These are phyloP conservation scores for Odontothrips loti DNA, from an alignment of 2,888 invertebrate genomes.

Conservation along the genomic window DNA sequence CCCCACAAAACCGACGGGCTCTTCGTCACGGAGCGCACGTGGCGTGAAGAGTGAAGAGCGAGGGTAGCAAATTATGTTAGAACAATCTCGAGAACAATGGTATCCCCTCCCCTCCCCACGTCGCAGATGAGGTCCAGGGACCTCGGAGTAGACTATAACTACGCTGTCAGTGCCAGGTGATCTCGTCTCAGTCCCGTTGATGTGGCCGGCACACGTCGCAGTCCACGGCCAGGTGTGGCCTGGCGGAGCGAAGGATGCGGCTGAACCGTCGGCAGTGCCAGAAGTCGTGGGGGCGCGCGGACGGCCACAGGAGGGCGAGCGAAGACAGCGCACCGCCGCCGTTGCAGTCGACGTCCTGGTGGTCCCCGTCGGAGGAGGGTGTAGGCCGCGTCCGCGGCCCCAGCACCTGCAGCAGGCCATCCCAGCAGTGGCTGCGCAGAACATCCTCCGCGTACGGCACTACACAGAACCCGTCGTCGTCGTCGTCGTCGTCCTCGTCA, in stretches of 20 bases:
- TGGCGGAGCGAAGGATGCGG: not conserved
- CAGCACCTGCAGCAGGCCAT: not conserved
- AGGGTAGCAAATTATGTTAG: no score
- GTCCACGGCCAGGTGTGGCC: not conserved
- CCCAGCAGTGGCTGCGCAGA: conserved; percentile 1
- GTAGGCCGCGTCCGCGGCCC: no score
- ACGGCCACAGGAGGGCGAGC: not conserved
- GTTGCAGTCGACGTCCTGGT: not conserved
- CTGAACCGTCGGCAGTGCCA: not conserved
- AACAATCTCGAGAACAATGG: no score
- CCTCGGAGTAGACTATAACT: no score
- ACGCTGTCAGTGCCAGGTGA: no score
- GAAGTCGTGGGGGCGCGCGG: not conserved
- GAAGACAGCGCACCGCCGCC: not conserved
- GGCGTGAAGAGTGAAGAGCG: no score
- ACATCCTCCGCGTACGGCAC: not conserved
- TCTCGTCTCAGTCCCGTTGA: no score
- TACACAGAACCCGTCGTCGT: not conserved
- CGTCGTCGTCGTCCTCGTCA: not conserved
- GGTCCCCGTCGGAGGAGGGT: not conserved
- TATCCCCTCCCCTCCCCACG: no score
- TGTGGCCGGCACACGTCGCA: not conserved
- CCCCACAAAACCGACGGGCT: no score
- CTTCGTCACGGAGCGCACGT: no score
- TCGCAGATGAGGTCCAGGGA: no score